A percentile compares a stretch with the other conserved stretches of the same genome.
Evolutionary conservation across 1,140 invertebrate genomes (phyloP).

Genomic region (Zaprionus ghesquierei): DNA sequence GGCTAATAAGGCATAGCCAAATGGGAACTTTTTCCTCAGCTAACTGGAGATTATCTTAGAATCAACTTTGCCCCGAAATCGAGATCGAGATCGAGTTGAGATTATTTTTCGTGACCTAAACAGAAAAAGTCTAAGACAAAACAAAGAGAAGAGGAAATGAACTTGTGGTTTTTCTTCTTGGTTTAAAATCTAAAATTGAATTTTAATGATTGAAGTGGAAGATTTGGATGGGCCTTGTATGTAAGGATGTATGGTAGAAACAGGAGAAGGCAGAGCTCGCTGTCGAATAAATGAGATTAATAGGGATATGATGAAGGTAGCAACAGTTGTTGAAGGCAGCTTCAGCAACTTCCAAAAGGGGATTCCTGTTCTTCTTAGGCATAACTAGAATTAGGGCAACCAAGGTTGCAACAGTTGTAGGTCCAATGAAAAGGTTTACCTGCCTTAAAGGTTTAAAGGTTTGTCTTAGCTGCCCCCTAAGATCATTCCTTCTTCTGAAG

Average conservation of each 20-base stretch:
- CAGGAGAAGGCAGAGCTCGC: not conserved
- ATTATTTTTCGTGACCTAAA: slow-evolving; percentile 23
- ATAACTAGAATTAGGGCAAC: too few relatives aligned
- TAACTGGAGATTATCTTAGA: not conserved
- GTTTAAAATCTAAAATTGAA: slow-evolving; percentile 53
- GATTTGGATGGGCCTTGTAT: slow-evolving; percentile 15
- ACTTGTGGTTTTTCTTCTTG: slow-evolving; percentile 34
- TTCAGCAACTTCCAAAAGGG: not conserved
- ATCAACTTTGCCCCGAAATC: slow-evolving; percentile 17
- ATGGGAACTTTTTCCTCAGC: slow-evolving; percentile 10
- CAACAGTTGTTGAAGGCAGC: not conserved
- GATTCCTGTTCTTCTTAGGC: too few relatives aligned
- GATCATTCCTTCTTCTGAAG: too few relatives aligned
- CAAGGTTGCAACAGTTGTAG: too few relatives aligned
- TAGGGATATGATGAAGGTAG: not conserved
- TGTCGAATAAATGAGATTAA: not conserved
- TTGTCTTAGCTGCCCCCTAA: too few relatives aligned
- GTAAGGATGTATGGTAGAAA: not conserved
- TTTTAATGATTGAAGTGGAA: slow-evolving; percentile 59
- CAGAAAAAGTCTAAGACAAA: not conserved
- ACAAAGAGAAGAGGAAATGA: slow-evolving; percentile 47
- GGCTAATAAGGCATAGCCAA: slow-evolving; percentile 62
- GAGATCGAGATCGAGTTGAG: slow-evolving; percentile 2
- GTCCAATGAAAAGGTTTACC: too few relatives aligned
- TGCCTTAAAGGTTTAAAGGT: not conserved